These are phyloP conservation scores for Adelges cooleyi DNA, from an alignment of 1,140 invertebrate genomes.

Conservation along the genomic window DNA sequence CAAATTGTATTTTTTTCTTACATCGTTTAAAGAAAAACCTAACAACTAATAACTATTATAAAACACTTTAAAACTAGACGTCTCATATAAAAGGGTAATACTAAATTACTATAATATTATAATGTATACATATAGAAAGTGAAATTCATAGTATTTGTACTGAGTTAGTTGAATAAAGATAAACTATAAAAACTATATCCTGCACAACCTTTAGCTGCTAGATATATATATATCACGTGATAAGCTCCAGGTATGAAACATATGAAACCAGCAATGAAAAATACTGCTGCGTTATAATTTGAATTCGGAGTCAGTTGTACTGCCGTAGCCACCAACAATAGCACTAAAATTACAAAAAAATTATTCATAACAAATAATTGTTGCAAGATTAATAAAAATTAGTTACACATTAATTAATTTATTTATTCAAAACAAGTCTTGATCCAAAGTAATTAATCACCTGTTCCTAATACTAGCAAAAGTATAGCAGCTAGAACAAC, in stretches of 20 bases:
- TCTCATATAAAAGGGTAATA: background rate
- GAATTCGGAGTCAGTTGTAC: slow-evolving; percentile 39
- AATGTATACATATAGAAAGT: too few relatives aligned
- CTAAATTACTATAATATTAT: slow-evolving; percentile 36
- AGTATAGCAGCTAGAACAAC: slow-evolving; percentile 66
- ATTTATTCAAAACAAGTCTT: too few relatives aligned
- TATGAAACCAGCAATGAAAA: slow-evolving; percentile 66
- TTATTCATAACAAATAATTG: slow-evolving; percentile 7
- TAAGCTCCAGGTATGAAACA: slow-evolving; percentile 71
- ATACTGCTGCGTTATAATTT: slow-evolving; percentile 63
- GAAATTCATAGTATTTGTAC: too few relatives aligned
- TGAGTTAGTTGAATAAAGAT: slow-evolving; percentile 67
- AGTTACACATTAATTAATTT: too few relatives aligned
- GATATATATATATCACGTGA: slow-evolving; percentile 71
- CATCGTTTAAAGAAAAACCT: too few relatives aligned
- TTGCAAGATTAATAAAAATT: too few relatives aligned
- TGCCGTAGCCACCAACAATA: slow-evolving; percentile 29
- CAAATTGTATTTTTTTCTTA: too few relatives aligned
- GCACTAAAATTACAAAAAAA: slow-evolving; percentile 27
- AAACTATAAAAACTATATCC: slow-evolving; percentile 75
- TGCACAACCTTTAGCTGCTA: slow-evolving; percentile 63
- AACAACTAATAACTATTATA: too few relatives aligned
- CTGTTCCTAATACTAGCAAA: slow-evolving; percentile 61
- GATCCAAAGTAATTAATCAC: slow-evolving; percentile 37
- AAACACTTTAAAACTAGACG: background rate